Evolutionary conservation across 23 tunicate genomes (phyloP).

Genomic region (Botrylloides violaceus): DNA sequence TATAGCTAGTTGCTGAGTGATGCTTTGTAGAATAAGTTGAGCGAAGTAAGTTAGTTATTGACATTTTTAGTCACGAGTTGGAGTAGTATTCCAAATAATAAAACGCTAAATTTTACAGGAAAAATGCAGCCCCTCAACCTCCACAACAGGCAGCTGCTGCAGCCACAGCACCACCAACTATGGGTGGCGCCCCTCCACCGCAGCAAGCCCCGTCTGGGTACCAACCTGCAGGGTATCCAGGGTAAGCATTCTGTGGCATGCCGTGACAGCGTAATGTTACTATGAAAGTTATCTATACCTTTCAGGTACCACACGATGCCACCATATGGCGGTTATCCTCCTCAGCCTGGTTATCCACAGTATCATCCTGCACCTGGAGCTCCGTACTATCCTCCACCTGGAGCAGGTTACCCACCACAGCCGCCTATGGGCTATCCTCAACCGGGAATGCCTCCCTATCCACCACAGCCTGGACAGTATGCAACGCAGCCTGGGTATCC

Average conservation of each 20-base stretch:
- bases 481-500: too few species aligned
- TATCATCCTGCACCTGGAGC: constrained; percentile 17
- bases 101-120: constrained; percentile 11
- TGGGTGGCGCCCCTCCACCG: not conserved
- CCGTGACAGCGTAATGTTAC: too few species aligned
- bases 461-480: constrained; percentile 24
- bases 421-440: constrained; percentile 18
- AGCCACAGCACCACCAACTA: constrained; percentile 31
- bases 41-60: too few species aligned
- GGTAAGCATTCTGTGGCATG: constrained; percentile 6
- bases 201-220: not conserved
- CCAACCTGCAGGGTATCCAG: constrained; percentile 24
- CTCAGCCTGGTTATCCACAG: constrained; percentile 19
- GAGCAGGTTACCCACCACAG: constrained; percentile 31
- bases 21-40: too few species aligned
- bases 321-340: constrained; percentile 21
- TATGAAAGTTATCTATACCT: not conserved
- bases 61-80: too few species aligned
- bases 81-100: too few species aligned
- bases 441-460: constrained; percentile 16
- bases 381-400: constrained; percentile 30
- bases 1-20: too few species aligned
- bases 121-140: constrained; percentile 41
- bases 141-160: constrained; percentile 25
- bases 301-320: constrained; percentile 21